Conservation (phyloP, 2,113 vertebrate genomes). For the Ciconia stormi region DNA sequence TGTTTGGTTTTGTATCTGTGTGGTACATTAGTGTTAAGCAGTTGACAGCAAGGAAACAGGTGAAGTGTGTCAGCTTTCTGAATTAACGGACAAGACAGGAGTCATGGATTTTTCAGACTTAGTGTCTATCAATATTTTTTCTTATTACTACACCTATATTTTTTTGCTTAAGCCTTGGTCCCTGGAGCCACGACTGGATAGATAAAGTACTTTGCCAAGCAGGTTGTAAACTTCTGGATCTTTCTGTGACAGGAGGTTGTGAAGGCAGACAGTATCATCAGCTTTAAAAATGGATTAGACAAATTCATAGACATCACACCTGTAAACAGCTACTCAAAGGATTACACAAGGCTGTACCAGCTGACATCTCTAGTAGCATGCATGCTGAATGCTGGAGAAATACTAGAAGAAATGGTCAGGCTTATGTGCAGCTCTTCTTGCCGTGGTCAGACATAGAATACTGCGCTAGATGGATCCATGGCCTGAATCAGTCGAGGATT, state of each 20-base stretch:
- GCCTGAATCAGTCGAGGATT: background rate
- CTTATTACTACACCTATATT: background rate
- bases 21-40: background rate
- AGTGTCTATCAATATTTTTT: background rate
- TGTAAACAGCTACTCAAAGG: background rate
- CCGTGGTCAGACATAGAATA: background rate
- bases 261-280: background rate
- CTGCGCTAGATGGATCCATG: background rate
- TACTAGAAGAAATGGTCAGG: background rate
- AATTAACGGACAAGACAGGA: background rate
- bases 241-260: background rate
- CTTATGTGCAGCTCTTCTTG: background rate
- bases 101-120: background rate
- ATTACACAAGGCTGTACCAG: background rate
- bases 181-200: background rate
- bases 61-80: background rate
- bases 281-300: constrained; percentile 4
- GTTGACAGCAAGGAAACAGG: background rate
- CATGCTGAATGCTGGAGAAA: background rate
- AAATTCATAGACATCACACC: background rate
- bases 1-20: background rate
- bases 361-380: background rate
- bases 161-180: background rate
- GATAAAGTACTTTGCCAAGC: background rate
- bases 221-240: background rate